Conservation (phyloP, 2,888 invertebrate genomes). For the Stenodera caucasica region DNA sequence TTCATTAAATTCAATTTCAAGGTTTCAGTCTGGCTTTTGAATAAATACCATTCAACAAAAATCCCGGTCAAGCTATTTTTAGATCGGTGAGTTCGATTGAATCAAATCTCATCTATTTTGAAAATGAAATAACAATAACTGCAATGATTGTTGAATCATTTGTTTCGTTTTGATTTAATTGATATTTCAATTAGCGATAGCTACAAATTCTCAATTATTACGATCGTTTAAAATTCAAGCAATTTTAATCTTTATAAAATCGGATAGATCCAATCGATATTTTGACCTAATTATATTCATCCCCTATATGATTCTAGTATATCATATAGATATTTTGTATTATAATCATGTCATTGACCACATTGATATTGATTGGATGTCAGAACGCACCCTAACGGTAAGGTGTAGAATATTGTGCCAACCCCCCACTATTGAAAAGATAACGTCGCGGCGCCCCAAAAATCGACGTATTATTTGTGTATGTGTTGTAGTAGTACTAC, state of each 20-base stretch:
- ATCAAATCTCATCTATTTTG: too few species aligned
- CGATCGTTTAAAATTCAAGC: too few species aligned
- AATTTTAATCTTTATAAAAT: too few species aligned
- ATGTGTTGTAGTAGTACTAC: slow-evolving; percentile 32
- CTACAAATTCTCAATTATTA: too few species aligned
- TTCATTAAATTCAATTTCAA: background rate
- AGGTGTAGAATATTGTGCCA: slow-evolving; percentile 24
- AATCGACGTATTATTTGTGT: slow-evolving; percentile 37
- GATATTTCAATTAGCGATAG: too few species aligned
- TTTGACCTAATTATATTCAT: background rate
- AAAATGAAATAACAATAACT: too few species aligned
- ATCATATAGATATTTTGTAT: background rate
- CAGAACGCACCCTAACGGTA: slow-evolving; percentile 32
- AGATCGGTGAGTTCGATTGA: background rate
- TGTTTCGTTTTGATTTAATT: too few species aligned
- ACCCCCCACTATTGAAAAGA: slow-evolving; percentile 24
- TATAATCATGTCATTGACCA: slow-evolving; percentile 6
- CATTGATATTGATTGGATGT: slow-evolving; percentile 5
- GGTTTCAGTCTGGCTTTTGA: background rate
- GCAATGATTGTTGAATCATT: too few species aligned
- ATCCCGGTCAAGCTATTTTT: background rate
- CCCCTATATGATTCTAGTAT: background rate
- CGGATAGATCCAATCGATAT: too few species aligned
- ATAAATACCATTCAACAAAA: background rate
- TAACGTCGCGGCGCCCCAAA: slow-evolving; percentile 39